Base-by-base conservation (phyloP, 2,888 invertebrate species). In the Oegoconia quadripuncta region DNA sequence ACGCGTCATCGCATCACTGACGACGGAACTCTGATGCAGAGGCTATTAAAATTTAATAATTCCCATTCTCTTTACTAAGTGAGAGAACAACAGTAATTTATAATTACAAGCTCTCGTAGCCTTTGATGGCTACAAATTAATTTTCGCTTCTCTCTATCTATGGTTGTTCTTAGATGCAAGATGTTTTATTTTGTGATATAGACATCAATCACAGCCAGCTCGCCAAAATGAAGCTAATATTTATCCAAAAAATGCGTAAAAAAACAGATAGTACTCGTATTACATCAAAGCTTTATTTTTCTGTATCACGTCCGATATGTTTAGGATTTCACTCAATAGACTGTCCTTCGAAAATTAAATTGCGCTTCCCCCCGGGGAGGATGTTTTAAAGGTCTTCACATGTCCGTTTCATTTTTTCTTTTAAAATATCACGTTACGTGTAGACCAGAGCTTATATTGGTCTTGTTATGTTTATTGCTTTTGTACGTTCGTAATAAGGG, bases 311-410 rank as follows among this genome's bases (percentile, higher is more conserved):
- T 74, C 73, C 83, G 75, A 78, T 82, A 81, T 83, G 82, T 78
- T 83, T 77, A 65, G 72, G 78, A 83, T 84, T 86, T 78, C 80
- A 71, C 74, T 76, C 78, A 75, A 78, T 75, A 64, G 68, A 63
- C 65, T 68, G 80, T 74, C 78, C 72, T 63, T 52, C 56, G 64
- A 60, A 81, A 84, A 86, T 84, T 82, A 82, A 86, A 86, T 86
- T 83, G 75, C 53, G 20, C 58, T 61, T 68, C 63, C 73, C 79
- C 64, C 22, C 13, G 48, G 62, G 63, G 64, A 51, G 52, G 52
- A 51, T 61, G 55, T 67, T 84, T 83, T 83, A 80, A 82, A 83
- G 82, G 84, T 76, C 74, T 82, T 77, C 80, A 52, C 65, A 54
- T 71, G 80, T 80, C 75, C 79, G 52, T 65, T n/a, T n/a, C n/a